These are phyloP conservation scores for Bombycilla garrulus DNA, from an alignment of 2,113 vertebrate genomes.

Conservation along the genomic window DNA sequence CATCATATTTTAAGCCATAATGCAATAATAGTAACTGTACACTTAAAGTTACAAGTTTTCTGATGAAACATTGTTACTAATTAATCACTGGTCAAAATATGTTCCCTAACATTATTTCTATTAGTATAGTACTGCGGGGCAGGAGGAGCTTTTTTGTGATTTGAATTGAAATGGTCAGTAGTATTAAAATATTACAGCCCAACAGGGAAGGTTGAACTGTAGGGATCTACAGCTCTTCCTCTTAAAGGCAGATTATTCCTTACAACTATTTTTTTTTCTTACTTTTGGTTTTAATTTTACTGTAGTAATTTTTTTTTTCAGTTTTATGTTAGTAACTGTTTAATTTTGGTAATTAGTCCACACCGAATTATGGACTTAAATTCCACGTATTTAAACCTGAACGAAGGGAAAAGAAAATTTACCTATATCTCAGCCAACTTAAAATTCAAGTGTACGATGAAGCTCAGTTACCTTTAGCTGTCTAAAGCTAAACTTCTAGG, in stretches of 20 bases:
- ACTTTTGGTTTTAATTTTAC: not conserved
- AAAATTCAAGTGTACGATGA: not conserved
- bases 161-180: not conserved
- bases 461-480: not conserved
- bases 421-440: not conserved
- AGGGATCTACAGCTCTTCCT: not conserved
- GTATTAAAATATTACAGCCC: not conserved
- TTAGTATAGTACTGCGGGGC: not conserved
- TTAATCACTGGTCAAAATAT: not conserved
- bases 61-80: not conserved
- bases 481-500: not conserved
- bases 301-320: not conserved
- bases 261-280: fast-evolving
- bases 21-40: not conserved
- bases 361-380: fast-evolving
- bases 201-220: not conserved
- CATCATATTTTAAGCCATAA: not conserved
- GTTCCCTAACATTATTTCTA: not conserved
- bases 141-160: fast-evolving
- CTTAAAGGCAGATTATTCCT: not conserved
- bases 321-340: not conserved
- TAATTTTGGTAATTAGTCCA: not conserved
- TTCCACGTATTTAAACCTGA: not conserved
- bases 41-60: not conserved
- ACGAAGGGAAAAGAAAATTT: not conserved